phyloP scores from a whole-genome alignment of 2,113 vertebrate genomes.

The Muntiacus muntjak region DNA sequence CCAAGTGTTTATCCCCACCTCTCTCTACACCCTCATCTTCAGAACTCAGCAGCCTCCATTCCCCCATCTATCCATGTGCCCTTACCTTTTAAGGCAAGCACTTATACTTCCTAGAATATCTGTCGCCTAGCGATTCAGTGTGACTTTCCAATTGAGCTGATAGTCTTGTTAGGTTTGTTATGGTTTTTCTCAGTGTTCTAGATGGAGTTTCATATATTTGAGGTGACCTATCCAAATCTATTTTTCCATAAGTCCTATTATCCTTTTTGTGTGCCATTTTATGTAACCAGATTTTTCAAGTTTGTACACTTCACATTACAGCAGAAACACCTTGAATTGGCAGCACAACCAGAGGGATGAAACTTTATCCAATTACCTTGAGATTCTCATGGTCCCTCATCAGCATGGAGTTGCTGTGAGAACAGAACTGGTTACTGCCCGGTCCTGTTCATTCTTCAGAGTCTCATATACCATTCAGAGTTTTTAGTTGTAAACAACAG shows the following conservation, averaged over 20 bases:
- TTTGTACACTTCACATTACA: neutral
- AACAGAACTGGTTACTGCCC: neutral
- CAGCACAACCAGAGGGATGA: neutral
- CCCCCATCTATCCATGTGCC: neutral
- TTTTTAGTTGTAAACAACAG: neutral
- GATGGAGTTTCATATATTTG: neutral
- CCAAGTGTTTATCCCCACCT: neutral
- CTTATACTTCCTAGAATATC: neutral
- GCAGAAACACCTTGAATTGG: neutral
- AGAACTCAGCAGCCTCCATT: neutral
- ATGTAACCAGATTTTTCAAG: neutral
- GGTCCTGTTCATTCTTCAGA: neutral
- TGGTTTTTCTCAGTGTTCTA: neutral
- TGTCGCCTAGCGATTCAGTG: neutral
- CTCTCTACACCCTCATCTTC: neutral
- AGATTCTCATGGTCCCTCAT: neutral
- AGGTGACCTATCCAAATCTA: neutral
- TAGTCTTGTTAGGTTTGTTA: neutral
- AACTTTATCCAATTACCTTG: neutral
- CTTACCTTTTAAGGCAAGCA: neutral
- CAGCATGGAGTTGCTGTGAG: fast-evolving
- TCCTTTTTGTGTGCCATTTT: neutral
- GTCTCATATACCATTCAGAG: neutral
- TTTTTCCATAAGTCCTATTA: neutral
- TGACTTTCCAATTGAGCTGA: neutral